Percentiles rank a stretch among this genome's conserved stretches.
Conservation (phyloP, 1,140 invertebrate genomes). For the Orchesella cincta region DNA sequence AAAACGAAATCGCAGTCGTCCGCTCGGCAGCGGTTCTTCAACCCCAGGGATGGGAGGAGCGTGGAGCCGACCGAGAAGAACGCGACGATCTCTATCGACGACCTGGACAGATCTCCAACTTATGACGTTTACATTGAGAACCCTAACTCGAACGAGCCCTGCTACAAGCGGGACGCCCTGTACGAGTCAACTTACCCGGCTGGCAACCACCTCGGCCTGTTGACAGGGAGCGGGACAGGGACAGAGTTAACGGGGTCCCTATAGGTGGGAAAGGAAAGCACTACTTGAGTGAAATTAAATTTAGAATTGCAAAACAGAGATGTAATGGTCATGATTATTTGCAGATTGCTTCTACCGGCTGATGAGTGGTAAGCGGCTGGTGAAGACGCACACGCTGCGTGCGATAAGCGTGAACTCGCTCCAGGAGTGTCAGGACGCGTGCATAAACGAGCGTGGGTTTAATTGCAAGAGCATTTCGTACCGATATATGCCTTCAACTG, state of each 20-base stretch:
- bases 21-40: background rate
- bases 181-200: constrained; percentile 27
- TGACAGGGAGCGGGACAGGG: background rate
- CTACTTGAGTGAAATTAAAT: background rate
- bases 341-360: constrained; percentile 50
- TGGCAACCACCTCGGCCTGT: background rate
- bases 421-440: constrained; percentile 49
- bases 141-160: constrained; percentile 23
- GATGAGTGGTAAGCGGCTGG: constrained; percentile 47
- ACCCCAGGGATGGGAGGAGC: background rate
- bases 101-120: background rate
- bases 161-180: constrained; percentile 34
- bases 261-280: constrained; percentile 42
- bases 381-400: constrained; percentile 42
- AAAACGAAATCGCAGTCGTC: background rate
- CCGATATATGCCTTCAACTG: constrained; percentile 31
- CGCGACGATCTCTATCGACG: background rate
- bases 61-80: background rate
- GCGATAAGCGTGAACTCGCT: constrained; percentile 41
- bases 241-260: constrained; percentile 38
- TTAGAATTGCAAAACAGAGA: background rate
- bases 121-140: constrained; percentile 49
- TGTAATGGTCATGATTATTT: constrained; percentile 15
- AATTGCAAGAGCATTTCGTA: constrained; percentile 45
- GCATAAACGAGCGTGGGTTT: constrained; percentile 41